Evolutionary conservation across 2,888 invertebrate genomes (phyloP).

Genomic region (Dusona sp.): DNA sequence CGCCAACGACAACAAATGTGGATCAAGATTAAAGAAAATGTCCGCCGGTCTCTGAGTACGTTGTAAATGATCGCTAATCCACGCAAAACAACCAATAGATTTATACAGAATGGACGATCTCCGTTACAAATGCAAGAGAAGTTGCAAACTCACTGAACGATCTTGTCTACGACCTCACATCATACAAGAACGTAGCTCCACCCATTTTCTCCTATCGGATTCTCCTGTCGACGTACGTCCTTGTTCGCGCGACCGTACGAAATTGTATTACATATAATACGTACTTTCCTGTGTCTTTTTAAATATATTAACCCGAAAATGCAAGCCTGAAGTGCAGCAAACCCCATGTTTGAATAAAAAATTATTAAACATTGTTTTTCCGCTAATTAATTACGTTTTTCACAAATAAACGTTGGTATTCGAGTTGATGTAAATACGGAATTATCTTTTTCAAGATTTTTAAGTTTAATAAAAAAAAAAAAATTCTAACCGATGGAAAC

Average conservation of each 20-base stretch:
- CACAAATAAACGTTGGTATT: neutral
- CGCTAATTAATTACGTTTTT: neutral
- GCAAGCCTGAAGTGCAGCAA: neutral
- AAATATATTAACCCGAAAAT: neutral
- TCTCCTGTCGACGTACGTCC: conserved; percentile 25
- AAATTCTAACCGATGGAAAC: neutral
- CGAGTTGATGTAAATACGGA: neutral
- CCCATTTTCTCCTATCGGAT: conserved; percentile 52
- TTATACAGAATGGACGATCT: conserved; percentile 34
- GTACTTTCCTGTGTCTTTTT: neutral
- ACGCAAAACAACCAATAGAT: conserved; percentile 42
- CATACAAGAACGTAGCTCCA: conserved; percentile 36
- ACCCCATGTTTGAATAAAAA: neutral
- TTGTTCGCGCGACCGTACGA: neutral
- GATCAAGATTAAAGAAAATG: neutral
- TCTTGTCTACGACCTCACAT: conserved; percentile 26
- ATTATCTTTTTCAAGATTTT: neutral
- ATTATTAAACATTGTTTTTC: neutral
- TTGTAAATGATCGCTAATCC: neutral
- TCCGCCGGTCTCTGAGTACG: neutral
- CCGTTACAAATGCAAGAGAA: conserved; percentile 53
- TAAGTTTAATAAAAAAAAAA: neutral
- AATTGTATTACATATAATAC: neutral
- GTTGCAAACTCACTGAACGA: conserved; percentile 47
- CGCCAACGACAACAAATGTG: neutral